These are phyloP conservation scores for Drosophila testacea DNA, from an alignment of 2,888 invertebrate species.

Conservation along the genomic window DNA sequence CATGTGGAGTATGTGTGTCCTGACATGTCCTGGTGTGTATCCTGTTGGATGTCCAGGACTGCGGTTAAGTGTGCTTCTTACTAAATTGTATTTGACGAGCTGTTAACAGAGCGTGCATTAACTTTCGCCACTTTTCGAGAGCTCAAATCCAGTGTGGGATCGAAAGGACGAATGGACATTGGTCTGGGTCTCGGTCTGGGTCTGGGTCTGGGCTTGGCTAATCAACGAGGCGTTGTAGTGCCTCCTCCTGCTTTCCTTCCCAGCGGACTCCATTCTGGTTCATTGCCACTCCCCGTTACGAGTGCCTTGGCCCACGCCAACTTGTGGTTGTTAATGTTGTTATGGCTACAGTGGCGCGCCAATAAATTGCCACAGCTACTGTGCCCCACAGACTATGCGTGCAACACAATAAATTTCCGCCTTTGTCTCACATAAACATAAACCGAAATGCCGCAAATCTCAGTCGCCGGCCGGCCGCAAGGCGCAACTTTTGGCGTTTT, in stretches of 20 bases:
- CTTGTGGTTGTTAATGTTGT: conserved; percentile 25
- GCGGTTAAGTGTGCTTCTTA: conserved; percentile 33
- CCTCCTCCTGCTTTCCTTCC: not conserved
- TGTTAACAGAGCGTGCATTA: conserved; percentile 64
- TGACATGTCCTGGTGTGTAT: not conserved
- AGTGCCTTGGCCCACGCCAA: conserved; percentile 16
- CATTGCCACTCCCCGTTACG: conserved; percentile 31
- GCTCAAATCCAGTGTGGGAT: not conserved
- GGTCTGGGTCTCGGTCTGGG: not conserved
- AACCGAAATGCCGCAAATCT: conserved; percentile 77
- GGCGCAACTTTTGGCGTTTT: conserved; percentile 66
- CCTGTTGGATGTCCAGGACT: conserved; percentile 13
- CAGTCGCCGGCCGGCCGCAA: conserved; percentile 51
- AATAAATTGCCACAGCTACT: conserved; percentile 64
- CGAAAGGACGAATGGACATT: not conserved
- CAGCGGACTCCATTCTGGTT: not conserved
- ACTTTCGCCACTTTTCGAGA: conserved; percentile 26
- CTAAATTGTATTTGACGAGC: conserved; percentile 73
- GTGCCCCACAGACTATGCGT: conserved; percentile 26
- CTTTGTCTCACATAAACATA: conserved; percentile 75
- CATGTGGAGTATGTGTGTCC: conserved; percentile 8
- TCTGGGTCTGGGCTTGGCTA: conserved; percentile 31
- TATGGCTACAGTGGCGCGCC: conserved; percentile 31
- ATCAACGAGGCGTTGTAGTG: conserved; percentile 69
- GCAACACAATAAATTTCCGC: conserved; percentile 71